phyloP scores from a whole-genome alignment of 2,113 vertebrate genomes.

The Aphyosemion australe region DNA sequence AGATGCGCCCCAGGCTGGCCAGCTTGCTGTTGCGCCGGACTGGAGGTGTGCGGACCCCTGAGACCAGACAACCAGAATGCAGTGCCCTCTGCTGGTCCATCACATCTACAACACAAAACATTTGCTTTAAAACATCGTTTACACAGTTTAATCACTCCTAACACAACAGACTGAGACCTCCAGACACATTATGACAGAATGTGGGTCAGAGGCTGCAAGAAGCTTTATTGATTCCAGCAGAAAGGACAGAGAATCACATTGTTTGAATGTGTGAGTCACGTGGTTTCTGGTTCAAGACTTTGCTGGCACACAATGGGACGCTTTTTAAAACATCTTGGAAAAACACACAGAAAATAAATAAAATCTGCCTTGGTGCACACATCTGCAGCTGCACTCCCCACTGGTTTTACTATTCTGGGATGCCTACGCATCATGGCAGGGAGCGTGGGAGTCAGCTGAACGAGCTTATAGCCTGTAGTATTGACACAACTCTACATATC shows the following conservation, averaged over 20 bases:
- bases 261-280: conserved; percentile 52
- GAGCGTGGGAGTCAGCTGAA: too few species aligned
- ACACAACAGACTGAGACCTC: conserved; percentile 1
- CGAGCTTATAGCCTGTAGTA: too few species aligned
- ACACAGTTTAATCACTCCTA: background rate
- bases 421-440: too few species aligned
- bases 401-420: too few species aligned
- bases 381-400: background rate
- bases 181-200: conserved; percentile 35
- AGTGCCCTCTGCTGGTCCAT: conserved; percentile 90
- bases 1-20: conserved; percentile 94
- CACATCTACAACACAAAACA: conserved; percentile 77
- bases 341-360: conserved; percentile 25
- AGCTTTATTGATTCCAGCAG: conserved; percentile 43
- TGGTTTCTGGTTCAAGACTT: too few species aligned
- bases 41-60: conserved; percentile 92
- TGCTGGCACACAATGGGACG: conserved; percentile 49
- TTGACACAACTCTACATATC: too few species aligned
- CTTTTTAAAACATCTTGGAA: conserved; percentile 44
- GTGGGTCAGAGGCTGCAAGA: conserved; percentile 45
- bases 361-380: conserved; percentile 10
- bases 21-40: conserved; percentile 93
- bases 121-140: background rate
- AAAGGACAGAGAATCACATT: conserved; percentile 58
- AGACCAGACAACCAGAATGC: conserved; percentile 88